Percentiles rank a stretch among this genome's conserved stretches.
Conservation (phyloP, 2,888 invertebrate genomes). For the Pherbina coryleti region DNA sequence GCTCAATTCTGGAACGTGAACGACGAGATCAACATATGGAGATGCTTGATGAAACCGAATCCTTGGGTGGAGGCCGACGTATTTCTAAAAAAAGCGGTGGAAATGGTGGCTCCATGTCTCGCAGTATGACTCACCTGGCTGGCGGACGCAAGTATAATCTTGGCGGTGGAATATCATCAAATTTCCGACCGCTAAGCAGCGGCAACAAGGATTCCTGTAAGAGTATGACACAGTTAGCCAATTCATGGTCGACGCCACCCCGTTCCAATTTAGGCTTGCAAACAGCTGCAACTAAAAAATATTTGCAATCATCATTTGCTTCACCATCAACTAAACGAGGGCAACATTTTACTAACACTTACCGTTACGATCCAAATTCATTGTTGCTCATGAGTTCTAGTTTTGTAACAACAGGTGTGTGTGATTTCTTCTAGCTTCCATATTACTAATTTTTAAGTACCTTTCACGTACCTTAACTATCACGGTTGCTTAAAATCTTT, state of each 20-base stretch:
- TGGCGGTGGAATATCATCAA: constrained; percentile 63
- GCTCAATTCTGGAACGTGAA: constrained; percentile 68
- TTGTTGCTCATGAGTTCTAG: constrained; percentile 68
- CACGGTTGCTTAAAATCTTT: background rate
- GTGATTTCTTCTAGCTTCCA: constrained; percentile 45
- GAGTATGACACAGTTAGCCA: constrained; percentile 72
- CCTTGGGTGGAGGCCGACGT: constrained; percentile 57
- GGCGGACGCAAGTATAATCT: constrained; percentile 58
- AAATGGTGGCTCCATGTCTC: constrained; percentile 71
- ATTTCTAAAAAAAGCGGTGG: constrained; percentile 46
- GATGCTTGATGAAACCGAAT: constrained; percentile 66
- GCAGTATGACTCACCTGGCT: constrained; percentile 80
- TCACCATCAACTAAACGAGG: constrained; percentile 64
- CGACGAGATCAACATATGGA: constrained; percentile 66
- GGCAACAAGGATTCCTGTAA: constrained; percentile 68
- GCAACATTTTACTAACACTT: constrained; percentile 65
- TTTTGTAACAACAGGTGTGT: constrained; percentile 69
- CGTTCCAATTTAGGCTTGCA: constrained; percentile 65
- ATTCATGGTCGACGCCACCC: constrained; percentile 60
- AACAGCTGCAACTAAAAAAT: constrained; percentile 68
- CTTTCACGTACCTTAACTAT: background rate
- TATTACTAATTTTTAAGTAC: background rate
- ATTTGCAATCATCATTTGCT: constrained; percentile 68
- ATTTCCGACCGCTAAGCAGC: constrained; percentile 65
- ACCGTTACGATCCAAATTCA: constrained; percentile 67